Percentiles rank a stretch among this genome's conserved stretches.
Conservation (phyloP, 2,797 vertebrate genomes). For the Parauchenoglanis ngamensis region DNA sequence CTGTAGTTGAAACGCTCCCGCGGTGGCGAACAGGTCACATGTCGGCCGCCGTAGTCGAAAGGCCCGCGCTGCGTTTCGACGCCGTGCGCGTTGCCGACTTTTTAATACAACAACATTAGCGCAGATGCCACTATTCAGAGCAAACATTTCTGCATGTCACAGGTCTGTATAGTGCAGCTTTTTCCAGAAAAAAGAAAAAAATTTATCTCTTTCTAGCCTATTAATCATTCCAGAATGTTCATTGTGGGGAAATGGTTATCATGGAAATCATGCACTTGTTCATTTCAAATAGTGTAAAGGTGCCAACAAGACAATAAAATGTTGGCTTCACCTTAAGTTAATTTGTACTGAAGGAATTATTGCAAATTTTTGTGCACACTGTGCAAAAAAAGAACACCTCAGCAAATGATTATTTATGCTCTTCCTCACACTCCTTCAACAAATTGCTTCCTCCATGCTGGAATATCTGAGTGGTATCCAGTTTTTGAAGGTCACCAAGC, state of each 20-base stretch:
- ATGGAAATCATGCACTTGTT: neutral
- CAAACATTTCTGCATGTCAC: neutral
- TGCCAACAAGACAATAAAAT: slow-evolving; percentile 4
- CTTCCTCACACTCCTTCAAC: neutral
- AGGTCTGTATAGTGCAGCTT: neutral
- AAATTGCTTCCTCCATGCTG: neutral
- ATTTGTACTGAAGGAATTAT: slow-evolving; percentile 10
- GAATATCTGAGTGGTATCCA: slow-evolving; percentile 8
- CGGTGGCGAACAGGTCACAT: slow-evolving; percentile 30
- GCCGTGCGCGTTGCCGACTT: neutral
- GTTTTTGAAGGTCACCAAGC: slow-evolving; percentile 32
- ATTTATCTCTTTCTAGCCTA: neutral
- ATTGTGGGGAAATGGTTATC: neutral
- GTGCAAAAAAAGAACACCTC: slow-evolving; percentile 4
- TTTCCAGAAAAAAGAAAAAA: neutral
- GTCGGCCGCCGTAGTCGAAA: slow-evolving; percentile 29
- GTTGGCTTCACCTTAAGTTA: neutral
- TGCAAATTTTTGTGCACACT: neutral
- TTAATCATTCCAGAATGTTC: neutral
- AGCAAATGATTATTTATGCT: neutral
- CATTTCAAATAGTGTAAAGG: neutral
- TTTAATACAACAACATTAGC: neutral
- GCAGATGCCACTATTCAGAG: neutral
- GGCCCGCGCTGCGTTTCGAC: neutral
- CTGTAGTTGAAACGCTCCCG: slow-evolving; percentile 37